Conservation (phyloP, 2,888 invertebrate species). For the Amphiduros pacificus region DNA sequence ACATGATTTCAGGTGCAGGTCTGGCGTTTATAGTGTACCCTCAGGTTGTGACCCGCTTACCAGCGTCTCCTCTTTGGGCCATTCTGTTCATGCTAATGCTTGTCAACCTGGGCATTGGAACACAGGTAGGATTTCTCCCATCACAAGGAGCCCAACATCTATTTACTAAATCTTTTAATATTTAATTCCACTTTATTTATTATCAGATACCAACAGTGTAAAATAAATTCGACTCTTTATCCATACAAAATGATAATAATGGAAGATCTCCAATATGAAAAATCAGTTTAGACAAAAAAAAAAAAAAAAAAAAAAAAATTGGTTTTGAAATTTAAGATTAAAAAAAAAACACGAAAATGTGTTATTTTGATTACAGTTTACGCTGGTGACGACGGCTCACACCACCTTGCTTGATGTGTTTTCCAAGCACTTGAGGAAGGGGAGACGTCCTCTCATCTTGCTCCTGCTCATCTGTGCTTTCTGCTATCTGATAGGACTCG, state of each 20-base stretch:
- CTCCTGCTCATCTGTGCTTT: conserved; percentile 41
- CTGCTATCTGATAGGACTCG: conserved; percentile 45
- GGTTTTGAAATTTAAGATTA: neutral
- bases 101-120: conserved; percentile 16
- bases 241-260: no score
- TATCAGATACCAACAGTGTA: neutral
- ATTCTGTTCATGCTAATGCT: conserved; percentile 54
- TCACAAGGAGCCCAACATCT: no score
- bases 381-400: conserved; percentile 62
- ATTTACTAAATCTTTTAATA: no score
- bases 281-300: no score
- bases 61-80: conserved; percentile 80
- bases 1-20: conserved; percentile 65
- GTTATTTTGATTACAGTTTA: conserved; percentile 49
- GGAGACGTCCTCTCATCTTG: conserved; percentile 41
- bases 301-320: no score
- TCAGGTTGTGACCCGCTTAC: conserved; percentile 75
- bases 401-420: conserved; percentile 63
- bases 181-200: neutral
- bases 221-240: no score
- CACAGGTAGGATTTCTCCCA: conserved; percentile 44
- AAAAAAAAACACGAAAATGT: no score
- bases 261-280: no score
- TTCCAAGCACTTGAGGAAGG: conserved; percentile 49
- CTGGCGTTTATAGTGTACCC: conserved; percentile 85